Evolutionary conservation across 2,888 invertebrate species (phyloP), one percentile per base, ranked within the genome.

Genomic region (Heliconius ethilla): DNA sequence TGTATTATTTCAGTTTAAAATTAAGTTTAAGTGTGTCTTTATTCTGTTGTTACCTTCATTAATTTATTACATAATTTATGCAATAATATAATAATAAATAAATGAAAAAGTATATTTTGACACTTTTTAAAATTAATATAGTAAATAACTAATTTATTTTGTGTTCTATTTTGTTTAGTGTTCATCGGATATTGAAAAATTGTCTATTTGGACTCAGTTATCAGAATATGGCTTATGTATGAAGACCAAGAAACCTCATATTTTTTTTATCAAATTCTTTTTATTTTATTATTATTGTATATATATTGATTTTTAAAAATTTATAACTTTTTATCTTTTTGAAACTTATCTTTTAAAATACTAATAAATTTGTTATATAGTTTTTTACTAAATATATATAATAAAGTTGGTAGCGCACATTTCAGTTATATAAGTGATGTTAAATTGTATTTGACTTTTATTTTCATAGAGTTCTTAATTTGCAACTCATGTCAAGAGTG

Each of bases 361-460:
- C 22, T 15, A 55, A 55, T 55, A 55, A 55, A 22, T 45, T 13
- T 13, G 13, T 45, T 45, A 11, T 13, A 45, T 45, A 13, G 13
- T 11, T 45, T 45, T 45, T 45, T 45, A 9, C 37, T 7, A 37
- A 37, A 37, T 37, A 37, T 1, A 11, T 45, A 11, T 3, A 13
- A 45, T 13, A 45, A 45, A 13, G 11, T 11, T 13, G 10, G 9
- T 27, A 27, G n/a, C 25, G 11, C 25, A 63, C 22, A 63, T 29
- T 55, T 51, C n/a, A 72, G 59, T 72, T 72, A 59, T n/a, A 59
- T 37, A 59, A 72, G 33, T 33, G 11, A 59, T 59, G 72, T 59
- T 33, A 33, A 72, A 25, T 72, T 59, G 33, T 33, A 72, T 72
- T 33, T 59, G n/a, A n/a, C 55, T 72, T 33, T n/a, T 72, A 59